Conservation (phyloP, 2,888 invertebrate genomes). For the Vanessa cardui region DNA sequence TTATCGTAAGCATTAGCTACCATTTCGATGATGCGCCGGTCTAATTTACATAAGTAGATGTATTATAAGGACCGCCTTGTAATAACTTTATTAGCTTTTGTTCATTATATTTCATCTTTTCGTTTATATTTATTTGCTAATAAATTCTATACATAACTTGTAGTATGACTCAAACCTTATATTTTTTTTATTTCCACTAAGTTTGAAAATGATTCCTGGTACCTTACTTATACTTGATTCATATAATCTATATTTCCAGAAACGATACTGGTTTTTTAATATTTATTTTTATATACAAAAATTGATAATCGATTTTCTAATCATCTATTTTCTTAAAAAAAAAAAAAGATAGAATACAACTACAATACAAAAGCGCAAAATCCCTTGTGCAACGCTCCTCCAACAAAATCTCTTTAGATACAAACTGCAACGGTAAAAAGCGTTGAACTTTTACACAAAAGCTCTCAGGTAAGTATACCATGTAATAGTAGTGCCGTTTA, state of each 20-base stretch:
- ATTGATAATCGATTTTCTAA: slow-evolving; percentile 37
- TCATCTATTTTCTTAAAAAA: slow-evolving; percentile 12
- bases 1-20: slow-evolving; percentile 43
- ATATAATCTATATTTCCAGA: too few species aligned
- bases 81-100: slow-evolving; percentile 31
- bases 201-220: accelerated
- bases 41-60: slow-evolving; percentile 36
- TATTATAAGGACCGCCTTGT: slow-evolving; percentile 14
- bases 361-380: slow-evolving; percentile 51
- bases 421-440: slow-evolving; percentile 74
- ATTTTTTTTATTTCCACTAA: background rate
- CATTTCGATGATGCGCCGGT: slow-evolving; percentile 40
- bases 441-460: slow-evolving; percentile 81
- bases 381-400: slow-evolving; percentile 59
- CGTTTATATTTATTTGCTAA: background rate
- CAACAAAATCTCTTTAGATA: slow-evolving; percentile 70
- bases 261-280: too few species aligned
- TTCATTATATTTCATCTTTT: slow-evolving; percentile 33
- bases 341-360: slow-evolving; percentile 34
- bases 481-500: slow-evolving; percentile 74
- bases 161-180: background rate
- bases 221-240: too few species aligned
- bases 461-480: slow-evolving; percentile 79
- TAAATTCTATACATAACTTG: background rate
- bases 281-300: slow-evolving; percentile 32